phyloP scores from a whole-genome alignment of 92 coral and sea anemone genomes.

The Umimayanthus kanabou region DNA sequence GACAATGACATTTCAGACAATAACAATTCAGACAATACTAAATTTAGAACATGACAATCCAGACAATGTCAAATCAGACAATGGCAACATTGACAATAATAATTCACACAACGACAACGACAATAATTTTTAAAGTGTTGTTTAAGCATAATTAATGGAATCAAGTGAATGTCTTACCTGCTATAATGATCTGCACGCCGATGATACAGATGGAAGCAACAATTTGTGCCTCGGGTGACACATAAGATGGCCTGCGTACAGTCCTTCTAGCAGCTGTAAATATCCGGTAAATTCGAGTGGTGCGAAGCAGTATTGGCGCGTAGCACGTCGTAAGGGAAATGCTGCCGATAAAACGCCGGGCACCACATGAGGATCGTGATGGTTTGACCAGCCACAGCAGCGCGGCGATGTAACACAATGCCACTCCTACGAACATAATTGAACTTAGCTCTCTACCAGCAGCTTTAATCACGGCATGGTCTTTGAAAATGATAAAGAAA shows the following conservation, averaged over 20 bases:
- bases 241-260: conserved; percentile 70
- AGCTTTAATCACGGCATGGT: conserved; percentile 73
- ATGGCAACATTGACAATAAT: no score
- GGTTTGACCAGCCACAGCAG: conserved; percentile 65
- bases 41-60: no score
- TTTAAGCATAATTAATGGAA: not conserved
- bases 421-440: conserved; percentile 67
- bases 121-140: no score
- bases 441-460: conserved; percentile 73
- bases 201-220: conserved; percentile 67
- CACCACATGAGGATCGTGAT: conserved; percentile 54
- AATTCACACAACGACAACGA: no score
- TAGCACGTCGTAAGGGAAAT: conserved; percentile 71
- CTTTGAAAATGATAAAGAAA: conserved; percentile 50
- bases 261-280: conserved; percentile 75
- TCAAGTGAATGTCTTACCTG: conserved; percentile 26
- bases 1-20: no score
- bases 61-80: no score
- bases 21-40: no score
- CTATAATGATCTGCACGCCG: conserved; percentile 63
- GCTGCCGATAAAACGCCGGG: conserved; percentile 63
- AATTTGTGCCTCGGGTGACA: conserved; percentile 76
- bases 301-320: conserved; percentile 77
- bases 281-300: conserved; percentile 83
- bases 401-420: conserved; percentile 64